Percentiles rank a stretch among this genome's conserved stretches.
Conservation (phyloP, 2,888 invertebrate species). For the Nomada goodeniana region DNA sequence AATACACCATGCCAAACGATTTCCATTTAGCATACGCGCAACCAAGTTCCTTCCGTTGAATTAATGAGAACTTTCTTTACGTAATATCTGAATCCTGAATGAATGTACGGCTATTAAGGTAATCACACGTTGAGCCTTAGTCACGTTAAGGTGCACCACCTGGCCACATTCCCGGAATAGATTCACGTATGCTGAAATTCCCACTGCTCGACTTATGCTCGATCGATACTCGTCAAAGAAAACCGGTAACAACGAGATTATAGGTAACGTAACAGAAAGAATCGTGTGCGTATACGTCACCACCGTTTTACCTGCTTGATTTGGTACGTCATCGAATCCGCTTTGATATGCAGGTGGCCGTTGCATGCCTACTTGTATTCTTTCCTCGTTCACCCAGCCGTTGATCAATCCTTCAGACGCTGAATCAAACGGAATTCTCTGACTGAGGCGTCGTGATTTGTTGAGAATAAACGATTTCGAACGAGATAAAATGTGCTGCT, state of each 20-base stretch:
- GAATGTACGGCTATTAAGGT: constrained; percentile 17
- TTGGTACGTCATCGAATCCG: constrained; percentile 25
- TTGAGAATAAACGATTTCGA: background rate
- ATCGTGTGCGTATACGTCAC: constrained; percentile 31
- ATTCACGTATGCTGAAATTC: constrained; percentile 37
- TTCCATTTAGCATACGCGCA: background rate
- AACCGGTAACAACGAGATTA: constrained; percentile 47
- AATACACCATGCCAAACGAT: background rate
- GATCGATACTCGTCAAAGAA: constrained; percentile 38
- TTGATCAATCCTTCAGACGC: background rate
- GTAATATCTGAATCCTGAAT: constrained; percentile 30
- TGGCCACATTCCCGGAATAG: constrained; percentile 28
- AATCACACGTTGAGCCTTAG: constrained; percentile 12
- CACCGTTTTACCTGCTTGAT: constrained; percentile 4
- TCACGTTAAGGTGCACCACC: background rate
- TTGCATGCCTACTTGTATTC: constrained; percentile 1
- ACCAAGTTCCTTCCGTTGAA: background rate
- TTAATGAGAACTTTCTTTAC: constrained; percentile 19
- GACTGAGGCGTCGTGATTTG: background rate
- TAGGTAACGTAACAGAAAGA: constrained; percentile 32
- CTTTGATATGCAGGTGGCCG: constrained; percentile 14
- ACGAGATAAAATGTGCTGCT: background rate
- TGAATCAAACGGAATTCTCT: constrained; percentile 12
- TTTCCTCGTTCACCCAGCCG: background rate
- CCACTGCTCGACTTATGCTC: constrained; percentile 9